A percentile compares a stretch with the other conserved stretches of the same genome.
These are phyloP conservation scores for Cydia splendana DNA, from an alignment of 1,140 invertebrate species.

Conservation along the genomic window DNA sequence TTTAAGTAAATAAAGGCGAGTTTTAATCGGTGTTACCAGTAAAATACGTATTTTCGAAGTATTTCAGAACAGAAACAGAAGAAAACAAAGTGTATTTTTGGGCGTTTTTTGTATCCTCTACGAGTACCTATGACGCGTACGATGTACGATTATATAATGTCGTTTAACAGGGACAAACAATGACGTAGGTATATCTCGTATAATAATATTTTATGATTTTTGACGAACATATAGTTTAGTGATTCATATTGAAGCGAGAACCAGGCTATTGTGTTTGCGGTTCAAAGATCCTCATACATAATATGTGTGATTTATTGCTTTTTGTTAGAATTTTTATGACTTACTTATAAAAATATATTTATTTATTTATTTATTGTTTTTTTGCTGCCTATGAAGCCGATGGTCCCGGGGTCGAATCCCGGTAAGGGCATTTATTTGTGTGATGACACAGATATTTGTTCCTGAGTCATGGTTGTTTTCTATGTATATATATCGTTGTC, in stretches of 20 bases:
- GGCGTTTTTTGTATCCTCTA: background rate
- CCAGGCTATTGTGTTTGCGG: background rate
- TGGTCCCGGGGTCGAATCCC: too few species aligned
- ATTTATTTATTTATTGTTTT: too few species aligned
- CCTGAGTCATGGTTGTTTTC: too few species aligned
- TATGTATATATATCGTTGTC: too few species aligned
- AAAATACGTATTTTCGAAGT: background rate
- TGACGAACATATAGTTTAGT: background rate
- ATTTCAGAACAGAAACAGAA: background rate
- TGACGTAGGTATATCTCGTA: too few species aligned
- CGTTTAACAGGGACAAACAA: background rate
- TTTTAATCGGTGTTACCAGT: background rate
- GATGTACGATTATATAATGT: background rate
- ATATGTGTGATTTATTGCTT: background rate
- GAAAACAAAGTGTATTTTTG: background rate
- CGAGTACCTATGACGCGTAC: too few species aligned
- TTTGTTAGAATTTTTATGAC: background rate
- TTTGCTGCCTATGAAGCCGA: too few species aligned
- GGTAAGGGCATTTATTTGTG: too few species aligned
- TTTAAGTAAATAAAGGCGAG: background rate
- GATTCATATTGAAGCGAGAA: background rate
- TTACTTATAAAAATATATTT: background rate
- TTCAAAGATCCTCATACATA: background rate
- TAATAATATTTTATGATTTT: background rate
- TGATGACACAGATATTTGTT: too few species aligned